Base-by-base conservation (phyloP, 1,140 invertebrate species). In the Lordiphosa clarofinis region DNA sequence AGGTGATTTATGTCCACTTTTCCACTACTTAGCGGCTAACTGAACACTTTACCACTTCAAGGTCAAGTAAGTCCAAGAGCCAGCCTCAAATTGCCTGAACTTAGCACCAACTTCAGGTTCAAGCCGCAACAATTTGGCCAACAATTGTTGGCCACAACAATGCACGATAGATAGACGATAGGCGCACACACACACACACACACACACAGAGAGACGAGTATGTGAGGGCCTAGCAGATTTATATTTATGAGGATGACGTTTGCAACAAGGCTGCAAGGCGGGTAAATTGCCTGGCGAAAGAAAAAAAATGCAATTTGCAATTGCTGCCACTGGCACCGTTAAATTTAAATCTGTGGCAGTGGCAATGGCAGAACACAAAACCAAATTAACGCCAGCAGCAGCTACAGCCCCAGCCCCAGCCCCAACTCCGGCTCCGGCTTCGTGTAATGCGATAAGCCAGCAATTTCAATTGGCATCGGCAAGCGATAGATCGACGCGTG, bases 261-360 rank as follows among this genome's bases (percentile, higher is more conserved):
- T 49, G 37, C 38, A 74, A 63, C 38, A 39, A 49, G 42, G 42
- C 38, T 46, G 11, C 21, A 62, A 56, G 54, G 36, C 31, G 38
- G 19, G 19, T 47, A 61, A 39, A 65, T 56, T 53, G 57, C 31
- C 4, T 15, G 24, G 12, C 9, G 4, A 60, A 48, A 61, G 21
- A 36, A 49, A 46, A 49, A 48, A 39, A 44, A 59, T 82, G 78
- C 73, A 84, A 84, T 84, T 84, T 84, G 78, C 78, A 68, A 82
- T 74, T 81, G 75, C 59, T 54, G 56, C 48, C 66, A 50, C 44
- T 50, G 59, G 28, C 57, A 70, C 70, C 78, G 78, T 84, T 84
- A 84, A 84, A 84, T 84, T 84, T 84, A 84, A 84, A 84, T 84
- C 66, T 64, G 66, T 71, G 68, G 68, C 68, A 67, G 28, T 47